phyloP scores from a whole-genome alignment of 1,140 invertebrate species.

The Rhyzopertha dominica region DNA sequence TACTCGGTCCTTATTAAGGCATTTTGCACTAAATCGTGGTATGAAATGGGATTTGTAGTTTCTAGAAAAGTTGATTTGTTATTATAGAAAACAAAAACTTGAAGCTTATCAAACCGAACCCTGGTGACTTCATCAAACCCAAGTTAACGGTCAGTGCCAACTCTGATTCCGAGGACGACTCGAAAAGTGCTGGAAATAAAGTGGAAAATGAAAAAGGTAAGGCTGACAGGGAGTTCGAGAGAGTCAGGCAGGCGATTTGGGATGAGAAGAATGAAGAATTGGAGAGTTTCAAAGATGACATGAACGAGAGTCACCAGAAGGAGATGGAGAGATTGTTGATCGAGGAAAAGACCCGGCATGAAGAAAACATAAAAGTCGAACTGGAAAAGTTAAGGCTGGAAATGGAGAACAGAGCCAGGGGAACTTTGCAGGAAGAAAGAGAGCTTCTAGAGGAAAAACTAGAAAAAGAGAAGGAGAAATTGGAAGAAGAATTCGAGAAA shows the following conservation, averaged over 20 bases:
- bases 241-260: slow-evolving; percentile 38
- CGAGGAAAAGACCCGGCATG: slow-evolving; percentile 45
- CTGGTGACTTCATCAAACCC: slow-evolving; percentile 53
- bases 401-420: slow-evolving; percentile 42
- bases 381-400: slow-evolving; percentile 46
- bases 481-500: slow-evolving; percentile 46
- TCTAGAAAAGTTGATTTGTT: no score
- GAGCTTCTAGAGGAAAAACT: slow-evolving; percentile 45
- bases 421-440: slow-evolving; percentile 45
- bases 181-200: slow-evolving; percentile 36
- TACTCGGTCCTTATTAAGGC: no score
- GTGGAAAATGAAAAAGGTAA: slow-evolving; percentile 50
- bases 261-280: slow-evolving; percentile 43
- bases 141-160: slow-evolving; percentile 49
- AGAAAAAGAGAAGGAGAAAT: slow-evolving; percentile 43
- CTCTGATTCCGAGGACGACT: slow-evolving; percentile 53
- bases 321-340: slow-evolving; percentile 52
- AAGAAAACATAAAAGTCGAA: slow-evolving; percentile 42
- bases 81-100: slow-evolving; percentile 27
- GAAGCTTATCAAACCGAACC: slow-evolving; percentile 50
- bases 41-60: no score
- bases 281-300: slow-evolving; percentile 40
- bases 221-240: slow-evolving; percentile 50
- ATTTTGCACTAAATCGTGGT: no score
- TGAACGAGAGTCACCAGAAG: slow-evolving; percentile 50